Evolutionary conservation across 2,888 invertebrate genomes (phyloP).

Genomic region (Melipona bicolor): DNA sequence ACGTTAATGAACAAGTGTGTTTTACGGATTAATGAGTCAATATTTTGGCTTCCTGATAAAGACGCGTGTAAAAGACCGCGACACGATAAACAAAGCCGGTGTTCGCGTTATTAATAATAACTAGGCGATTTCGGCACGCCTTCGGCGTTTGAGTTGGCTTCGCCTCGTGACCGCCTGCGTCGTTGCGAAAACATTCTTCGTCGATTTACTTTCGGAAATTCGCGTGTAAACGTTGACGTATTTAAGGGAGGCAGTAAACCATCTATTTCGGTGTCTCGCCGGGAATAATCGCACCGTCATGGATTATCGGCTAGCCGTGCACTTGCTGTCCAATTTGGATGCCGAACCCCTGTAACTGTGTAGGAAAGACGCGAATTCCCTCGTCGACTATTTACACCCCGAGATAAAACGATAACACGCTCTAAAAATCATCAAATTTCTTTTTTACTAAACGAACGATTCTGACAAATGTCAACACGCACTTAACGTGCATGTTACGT

Average conservation of each 20-base stretch:
- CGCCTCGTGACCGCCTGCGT: conserved; percentile 76
- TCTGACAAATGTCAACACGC: too few species aligned
- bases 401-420: too few species aligned
- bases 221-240: conserved; percentile 83
- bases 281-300: conserved; percentile 62
- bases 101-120: conserved; percentile 78
- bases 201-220: conserved; percentile 83
- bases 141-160: conserved; percentile 80
- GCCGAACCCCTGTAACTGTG: too few species aligned
- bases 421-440: too few species aligned
- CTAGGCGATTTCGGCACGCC: conserved; percentile 51
- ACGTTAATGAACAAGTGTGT: background rate
- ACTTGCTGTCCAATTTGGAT: background rate
- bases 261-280: conserved; percentile 80
- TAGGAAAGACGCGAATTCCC: background rate
- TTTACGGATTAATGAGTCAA: background rate
- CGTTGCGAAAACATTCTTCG: conserved; percentile 82
- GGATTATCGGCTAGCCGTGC: conserved; percentile 49
- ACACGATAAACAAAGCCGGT: conserved; percentile 75
- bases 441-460: too few species aligned
- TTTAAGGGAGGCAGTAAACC: conserved; percentile 83
- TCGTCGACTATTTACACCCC: background rate
- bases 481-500: too few species aligned
- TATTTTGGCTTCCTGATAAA: background rate
- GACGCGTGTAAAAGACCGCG: conserved; percentile 65